phyloP scores from a whole-genome alignment of 37 sponge, comb jelly and placozoan species.

The Theonella swinhoei region DNA sequence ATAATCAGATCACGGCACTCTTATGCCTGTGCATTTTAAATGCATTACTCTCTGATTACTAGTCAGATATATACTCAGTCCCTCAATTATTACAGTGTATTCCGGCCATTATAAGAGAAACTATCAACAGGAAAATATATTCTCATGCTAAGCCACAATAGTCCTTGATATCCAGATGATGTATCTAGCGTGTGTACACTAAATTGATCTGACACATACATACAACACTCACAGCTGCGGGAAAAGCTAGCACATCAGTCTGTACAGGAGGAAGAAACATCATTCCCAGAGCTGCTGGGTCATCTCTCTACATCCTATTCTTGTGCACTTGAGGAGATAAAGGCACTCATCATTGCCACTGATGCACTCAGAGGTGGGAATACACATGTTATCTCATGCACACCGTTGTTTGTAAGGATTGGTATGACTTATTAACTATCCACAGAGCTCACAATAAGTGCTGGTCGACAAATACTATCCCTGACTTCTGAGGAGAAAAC shows the following conservation, averaged over 20 bases:
- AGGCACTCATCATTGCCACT: neutral
- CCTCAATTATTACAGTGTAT: too few relatives aligned
- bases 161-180: too few relatives aligned
- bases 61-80: too few relatives aligned
- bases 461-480: neutral
- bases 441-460: neutral
- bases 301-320: neutral
- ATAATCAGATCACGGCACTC: too few relatives aligned
- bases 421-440: neutral
- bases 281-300: neutral
- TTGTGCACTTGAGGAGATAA: neutral
- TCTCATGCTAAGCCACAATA: too few relatives aligned
- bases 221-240: neutral
- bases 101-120: too few relatives aligned
- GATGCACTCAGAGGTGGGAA: neutral
- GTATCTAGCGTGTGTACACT: too few relatives aligned
- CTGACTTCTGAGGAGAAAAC: neutral
- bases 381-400: neutral
- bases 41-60: too few relatives aligned
- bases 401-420: too few relatives aligned
- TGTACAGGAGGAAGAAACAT: neutral
- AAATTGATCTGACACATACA: too few relatives aligned
- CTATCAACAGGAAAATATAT: too few relatives aligned
- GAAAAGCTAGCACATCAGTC: neutral
- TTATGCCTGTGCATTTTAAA: too few relatives aligned